Base-by-base conservation (phyloP, 2,797 vertebrate genomes). In the Strix occidentalis region DNA sequence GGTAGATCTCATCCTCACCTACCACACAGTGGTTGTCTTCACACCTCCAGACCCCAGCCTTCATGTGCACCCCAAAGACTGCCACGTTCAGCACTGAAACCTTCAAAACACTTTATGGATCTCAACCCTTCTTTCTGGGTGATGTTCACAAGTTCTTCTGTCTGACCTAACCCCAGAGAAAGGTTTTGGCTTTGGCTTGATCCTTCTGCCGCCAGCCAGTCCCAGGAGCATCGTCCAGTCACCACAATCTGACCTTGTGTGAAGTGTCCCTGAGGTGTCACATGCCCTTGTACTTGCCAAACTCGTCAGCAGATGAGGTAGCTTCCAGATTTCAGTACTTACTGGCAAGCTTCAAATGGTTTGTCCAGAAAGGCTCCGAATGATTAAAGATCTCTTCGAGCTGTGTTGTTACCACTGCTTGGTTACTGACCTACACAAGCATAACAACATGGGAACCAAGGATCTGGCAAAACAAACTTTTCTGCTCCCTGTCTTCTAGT, bases 161-260 rank as follows among this genome's bases (percentile, higher is more conserved):
- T 21, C 41, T 60, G 56, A 74, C 26, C 31, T 11, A 60, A 71
- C 7, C 9, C 20, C 37, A 41, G 28, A 58, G 58, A 19, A 74
- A 56, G 35, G 23, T 9, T 83, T 65, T 56, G 78, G 33, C 28
- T 83, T 28, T 45, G 43, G 43, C 43, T 45, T 45, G 24, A 46
- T 46, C 33, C 0, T 0, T 16, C 58, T 28, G 58, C 35, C 0
- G 5, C 39, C 84, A 81, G 50, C 29, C 61, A 37, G 6, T 11
- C 8, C 26, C 2, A 0, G 43, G 51, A 83, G 39, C 43, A 37
- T 0, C 0, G 53, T 10, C 37, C 9, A 10, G 31, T 54, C 65
- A 61, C 85, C 76, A n/a, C 78, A 45, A 3, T 9, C 61, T 61
- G 65, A 71, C 79, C 80, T 35, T 24, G 31, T 48, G 56, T 54